phyloP scores from a whole-genome alignment of 2,113 vertebrate species.

The Lucifuga dentata region DNA sequence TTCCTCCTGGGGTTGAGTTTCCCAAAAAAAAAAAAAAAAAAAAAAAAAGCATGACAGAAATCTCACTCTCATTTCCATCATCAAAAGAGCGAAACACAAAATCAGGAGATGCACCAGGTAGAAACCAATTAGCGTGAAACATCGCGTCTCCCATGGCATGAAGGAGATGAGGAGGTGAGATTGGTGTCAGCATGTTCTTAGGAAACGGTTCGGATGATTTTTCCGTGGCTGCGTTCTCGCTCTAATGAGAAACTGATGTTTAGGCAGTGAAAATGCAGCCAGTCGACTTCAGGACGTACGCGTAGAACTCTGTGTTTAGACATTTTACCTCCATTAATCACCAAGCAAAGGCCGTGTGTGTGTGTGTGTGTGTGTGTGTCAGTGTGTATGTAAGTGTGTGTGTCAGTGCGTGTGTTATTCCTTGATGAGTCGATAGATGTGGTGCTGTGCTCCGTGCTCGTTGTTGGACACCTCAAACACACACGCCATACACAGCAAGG shows the following conservation, averaged over 20 bases:
- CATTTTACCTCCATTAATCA: constrained; percentile 26
- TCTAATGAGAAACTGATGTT: constrained; percentile 24
- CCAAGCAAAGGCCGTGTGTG: constrained; percentile 52
- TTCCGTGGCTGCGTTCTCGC: constrained; percentile 45
- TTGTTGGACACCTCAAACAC: constrained; percentile 99
- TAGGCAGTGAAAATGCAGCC: constrained; percentile 45
- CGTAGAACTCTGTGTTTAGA: constrained; percentile 13
- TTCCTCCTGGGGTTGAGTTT: constrained; percentile 23
- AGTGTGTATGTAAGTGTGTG: constrained; percentile 8
- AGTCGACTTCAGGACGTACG: constrained; percentile 38
- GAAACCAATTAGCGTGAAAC: constrained; percentile 23
- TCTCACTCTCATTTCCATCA: constrained; percentile 12
- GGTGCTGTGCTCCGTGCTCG: constrained; percentile 98
- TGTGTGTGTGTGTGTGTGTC: constrained; percentile 4
- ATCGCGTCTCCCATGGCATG: constrained; percentile 6
- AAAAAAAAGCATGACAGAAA: constrained; percentile 32
- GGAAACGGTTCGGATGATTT: constrained; percentile 31
- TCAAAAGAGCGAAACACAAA: constrained; percentile 11
- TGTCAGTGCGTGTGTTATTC: constrained; percentile 86
- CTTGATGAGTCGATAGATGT: constrained; percentile 98
- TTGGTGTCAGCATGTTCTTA: constrained; percentile 36
- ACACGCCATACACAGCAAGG: constrained; percentile 98
- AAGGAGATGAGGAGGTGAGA: not conserved
- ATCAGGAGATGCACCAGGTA: not conserved
- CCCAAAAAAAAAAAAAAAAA: constrained; percentile 36